Evolutionary conservation across 2,113 vertebrate genomes (phyloP), one percentile per base, ranked within the genome.

Genomic region (Gallinago media): DNA sequence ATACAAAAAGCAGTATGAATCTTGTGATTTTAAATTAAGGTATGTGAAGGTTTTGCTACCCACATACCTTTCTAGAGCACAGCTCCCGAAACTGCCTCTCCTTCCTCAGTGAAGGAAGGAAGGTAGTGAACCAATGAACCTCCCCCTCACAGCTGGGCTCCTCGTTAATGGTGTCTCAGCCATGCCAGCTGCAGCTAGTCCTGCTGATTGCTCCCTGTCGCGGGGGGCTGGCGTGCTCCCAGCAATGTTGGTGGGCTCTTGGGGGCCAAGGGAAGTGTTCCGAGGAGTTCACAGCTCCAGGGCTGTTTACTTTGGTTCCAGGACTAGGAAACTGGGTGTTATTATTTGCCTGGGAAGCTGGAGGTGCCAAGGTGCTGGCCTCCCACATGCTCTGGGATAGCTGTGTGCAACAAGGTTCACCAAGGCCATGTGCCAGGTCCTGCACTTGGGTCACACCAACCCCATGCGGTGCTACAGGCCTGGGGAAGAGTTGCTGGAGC

Each of bases 271-370:
- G 31, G 23, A 88, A 77, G 16, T 1, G 4, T 63, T 73, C 73
- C 46, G 36, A 87, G 23, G 21, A 61, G 58, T 29, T 89, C 32
- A 36, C 18, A 62, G 72, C 75, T 92, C 18, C 50, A 82, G 50
- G 49, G 72, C 42, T 88, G 50, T 94, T 96, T 80, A 34, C 36
- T 71, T 88, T 88, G 50, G 72, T 89, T 83, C 36, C 10, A 47
- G 32, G 29, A 94, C 38, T 40, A 67, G 44, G 55, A 71, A 59
- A 14, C 7, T 74, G 34, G 32, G 10, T 70, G 66, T 82, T 85
- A 20, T 19, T 70, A 36, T 52, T 65, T 68, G 15, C 14, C 54
- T 82, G 50, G n/a, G 8, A 40, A 59, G 15, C 11, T 66, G 34
- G n/a, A 73, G 50, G 22, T 78, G 34, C 59, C 63, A 68, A 88